Percentiles rank a stretch among this genome's conserved stretches.
These are phyloP conservation scores for Pocillopora verrucosa DNA, from an alignment of 64 coral and sea anemone species.

Conservation along the genomic window DNA sequence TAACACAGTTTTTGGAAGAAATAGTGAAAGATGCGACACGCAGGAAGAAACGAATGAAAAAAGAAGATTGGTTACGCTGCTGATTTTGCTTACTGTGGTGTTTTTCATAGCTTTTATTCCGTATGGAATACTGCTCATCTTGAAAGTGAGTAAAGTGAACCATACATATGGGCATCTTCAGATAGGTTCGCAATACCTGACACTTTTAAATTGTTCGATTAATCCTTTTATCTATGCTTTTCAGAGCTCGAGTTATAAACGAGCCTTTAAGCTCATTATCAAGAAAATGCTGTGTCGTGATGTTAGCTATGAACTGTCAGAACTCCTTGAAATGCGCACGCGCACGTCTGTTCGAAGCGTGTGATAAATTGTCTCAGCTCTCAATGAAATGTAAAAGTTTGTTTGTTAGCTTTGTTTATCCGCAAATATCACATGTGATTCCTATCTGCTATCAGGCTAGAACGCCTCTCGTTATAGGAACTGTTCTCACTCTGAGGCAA, in stretches of 20 bases:
- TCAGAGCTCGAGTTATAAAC: slow-evolving; percentile 70
- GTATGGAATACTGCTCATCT: slow-evolving; percentile 52
- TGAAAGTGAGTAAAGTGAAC: slow-evolving; percentile 8
- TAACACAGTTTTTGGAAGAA: neutral
- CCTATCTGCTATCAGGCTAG: neutral
- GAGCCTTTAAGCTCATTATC: slow-evolving; percentile 44
- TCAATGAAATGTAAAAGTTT: neutral
- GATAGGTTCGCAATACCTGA: slow-evolving; percentile 6
- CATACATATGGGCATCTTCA: neutral
- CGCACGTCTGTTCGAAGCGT: neutral
- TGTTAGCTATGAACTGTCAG: neutral
- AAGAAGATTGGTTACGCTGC: slow-evolving; percentile 47
- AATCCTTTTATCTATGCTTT: slow-evolving; percentile 75
- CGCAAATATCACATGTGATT: neutral
- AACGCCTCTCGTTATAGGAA: no score
- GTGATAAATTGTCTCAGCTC: neutral
- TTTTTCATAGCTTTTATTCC: slow-evolving; percentile 80
- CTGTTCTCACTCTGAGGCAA: no score
- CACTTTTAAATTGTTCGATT: slow-evolving; percentile 64
- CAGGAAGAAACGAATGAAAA: slow-evolving; percentile 57
- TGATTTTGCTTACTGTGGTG: slow-evolving; percentile 57
- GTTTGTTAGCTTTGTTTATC: no score
- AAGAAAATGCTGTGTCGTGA: slow-evolving; percentile 47
- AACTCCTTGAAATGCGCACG: neutral
- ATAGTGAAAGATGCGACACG: slow-evolving; percentile 4